Evolutionary conservation across 2,888 invertebrate genomes (phyloP), one percentile per base, ranked within the genome.

Genomic region (Notodonta dromedarius): DNA sequence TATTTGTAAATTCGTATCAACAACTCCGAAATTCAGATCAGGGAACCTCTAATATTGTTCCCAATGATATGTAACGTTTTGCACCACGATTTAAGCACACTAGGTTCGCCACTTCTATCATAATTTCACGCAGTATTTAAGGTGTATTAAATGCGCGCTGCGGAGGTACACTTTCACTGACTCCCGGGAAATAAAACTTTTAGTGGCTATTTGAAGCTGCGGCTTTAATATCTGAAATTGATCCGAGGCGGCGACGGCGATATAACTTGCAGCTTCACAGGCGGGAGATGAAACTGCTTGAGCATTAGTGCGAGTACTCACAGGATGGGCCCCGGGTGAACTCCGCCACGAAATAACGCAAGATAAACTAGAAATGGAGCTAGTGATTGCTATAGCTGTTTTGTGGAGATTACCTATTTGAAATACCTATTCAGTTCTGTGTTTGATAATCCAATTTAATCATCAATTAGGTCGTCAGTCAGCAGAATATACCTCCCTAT

Each of bases 101-200:
- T 35, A 35, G 4, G 7, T 5, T 7, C 7, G 7, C 7, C 35
- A 35, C 35, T 0, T 5, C 35, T 35, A 6, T 35, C 35, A 35
- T 6, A 35, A 35, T 35, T 35, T 35, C 5, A 35, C 35, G 35
- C 35, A 35, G 7, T 7, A 4, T 35, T 35, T 7, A 7, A 35
- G 35, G 35, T 35, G 35, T 35, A 42, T 55, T 24, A 24, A 57
- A 59, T n/a, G 58, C 62, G 67, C 55, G 57, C 54, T 55, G 56
- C 59, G 57, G 13, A 56, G 60, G 62, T 65, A 59, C 55, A 59
- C 60, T 50, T 72, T 61, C 81, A 77, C 78, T 77, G 78, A 67
- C 85, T 77, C 83, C 60, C 67, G 87, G 85, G 83, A 86, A 86
- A 86, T 87, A 86, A 84, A 87, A 87, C 76, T 85, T 86, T 87